Conservation (phyloP, 37 sponge, comb jelly and placozoan genomes). For the Beroe ovata region DNA sequence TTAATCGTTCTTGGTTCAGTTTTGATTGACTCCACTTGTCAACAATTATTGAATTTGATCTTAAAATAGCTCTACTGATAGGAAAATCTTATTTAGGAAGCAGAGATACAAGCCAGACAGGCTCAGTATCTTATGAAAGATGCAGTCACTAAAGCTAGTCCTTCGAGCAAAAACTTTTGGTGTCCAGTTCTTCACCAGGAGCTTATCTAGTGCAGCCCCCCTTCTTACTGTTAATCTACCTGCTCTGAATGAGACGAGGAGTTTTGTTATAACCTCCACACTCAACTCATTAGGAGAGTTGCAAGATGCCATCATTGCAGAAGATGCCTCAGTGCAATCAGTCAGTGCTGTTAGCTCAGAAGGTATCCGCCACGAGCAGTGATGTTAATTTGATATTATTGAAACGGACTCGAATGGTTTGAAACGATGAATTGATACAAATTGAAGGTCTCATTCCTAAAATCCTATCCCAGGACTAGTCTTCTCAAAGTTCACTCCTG, state of each 20-base stretch:
- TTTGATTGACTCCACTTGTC: too few species aligned
- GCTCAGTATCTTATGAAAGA: not conserved
- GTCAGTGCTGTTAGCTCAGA: constrained; percentile 52
- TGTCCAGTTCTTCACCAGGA: not conserved
- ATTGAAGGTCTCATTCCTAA: not conserved
- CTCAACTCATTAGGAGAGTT: constrained; percentile 8
- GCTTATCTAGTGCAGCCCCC: not conserved
- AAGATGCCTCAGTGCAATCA: constrained; percentile 46
- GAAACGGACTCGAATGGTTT: too few species aligned
- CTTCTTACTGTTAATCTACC: constrained; percentile 19
- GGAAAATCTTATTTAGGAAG: too few species aligned
- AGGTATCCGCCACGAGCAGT: not conserved
- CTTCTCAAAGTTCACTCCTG: constrained; percentile 39
- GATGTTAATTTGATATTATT: not conserved
- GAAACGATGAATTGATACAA: too few species aligned
- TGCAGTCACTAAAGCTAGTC: not conserved
- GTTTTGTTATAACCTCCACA: constrained; percentile 8
- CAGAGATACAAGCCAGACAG: too few species aligned
- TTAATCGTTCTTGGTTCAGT: too few species aligned
- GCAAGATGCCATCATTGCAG: constrained; percentile 40
- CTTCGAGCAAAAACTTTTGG: not conserved
- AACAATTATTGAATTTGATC: too few species aligned
- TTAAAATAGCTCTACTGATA: too few species aligned
- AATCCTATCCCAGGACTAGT: constrained; percentile 1
- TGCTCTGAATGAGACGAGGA: not conserved